phyloP scores from a whole-genome alignment of 2,888 invertebrate genomes.

The Helicoverpa assulta region DNA sequence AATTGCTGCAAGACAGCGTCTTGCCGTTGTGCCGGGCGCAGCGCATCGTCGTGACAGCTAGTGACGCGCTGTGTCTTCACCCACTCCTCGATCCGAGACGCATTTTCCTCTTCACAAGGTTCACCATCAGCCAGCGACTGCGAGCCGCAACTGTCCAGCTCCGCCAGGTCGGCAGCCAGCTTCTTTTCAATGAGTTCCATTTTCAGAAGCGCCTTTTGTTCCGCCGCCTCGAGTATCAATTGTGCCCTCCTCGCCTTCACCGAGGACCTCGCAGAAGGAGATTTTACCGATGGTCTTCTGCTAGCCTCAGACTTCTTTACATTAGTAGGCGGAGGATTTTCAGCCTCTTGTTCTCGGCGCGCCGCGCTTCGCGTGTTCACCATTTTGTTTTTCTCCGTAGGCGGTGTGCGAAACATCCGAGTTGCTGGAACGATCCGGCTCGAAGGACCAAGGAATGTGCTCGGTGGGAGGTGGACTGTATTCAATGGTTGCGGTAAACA shows the following conservation, averaged over 20 bases:
- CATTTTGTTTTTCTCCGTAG: background rate
- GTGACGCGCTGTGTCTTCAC: too few relatives aligned
- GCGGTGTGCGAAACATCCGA: background rate
- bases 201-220: background rate
- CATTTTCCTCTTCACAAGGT: background rate
- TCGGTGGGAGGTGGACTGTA: too few relatives aligned
- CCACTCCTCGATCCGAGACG: too few relatives aligned
- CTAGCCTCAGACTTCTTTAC: background rate
- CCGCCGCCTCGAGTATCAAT: too few relatives aligned
- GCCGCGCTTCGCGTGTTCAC: background rate
- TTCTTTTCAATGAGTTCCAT: background rate
- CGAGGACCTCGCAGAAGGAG: background rate
- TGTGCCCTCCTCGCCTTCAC: background rate
- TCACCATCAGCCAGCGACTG: background rate
- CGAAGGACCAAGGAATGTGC: background rate
- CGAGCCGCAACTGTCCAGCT: background rate
- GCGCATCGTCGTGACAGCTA: too few relatives aligned
- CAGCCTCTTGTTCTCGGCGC: background rate
- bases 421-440: too few relatives aligned
- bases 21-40: too few relatives aligned
- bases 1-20: too few relatives aligned
- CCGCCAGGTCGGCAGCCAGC: background rate
- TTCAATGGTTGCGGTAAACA: too few relatives aligned
- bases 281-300: background rate
- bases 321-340: background rate